Percentiles rank a stretch among this genome's conserved stretches.
These are phyloP conservation scores for Drosophila virilis DNA, from an alignment of 1,140 invertebrate genomes.

Conservation along the genomic window DNA sequence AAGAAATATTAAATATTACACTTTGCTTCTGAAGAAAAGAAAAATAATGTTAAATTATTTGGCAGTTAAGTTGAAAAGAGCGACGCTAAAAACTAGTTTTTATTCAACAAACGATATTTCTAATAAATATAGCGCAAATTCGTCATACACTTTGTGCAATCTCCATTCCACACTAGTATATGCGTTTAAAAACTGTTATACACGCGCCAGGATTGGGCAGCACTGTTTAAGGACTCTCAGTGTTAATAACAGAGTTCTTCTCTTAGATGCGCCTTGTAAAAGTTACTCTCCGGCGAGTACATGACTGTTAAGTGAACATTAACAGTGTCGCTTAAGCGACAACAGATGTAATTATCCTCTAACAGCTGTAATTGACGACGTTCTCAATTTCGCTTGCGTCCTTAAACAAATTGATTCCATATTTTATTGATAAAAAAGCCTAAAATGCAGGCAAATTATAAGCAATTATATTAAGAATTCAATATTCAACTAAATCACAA, in stretches of 20 bases:
- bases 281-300: neutral
- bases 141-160: too few relatives aligned
- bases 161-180: neutral
- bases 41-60: neutral
- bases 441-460: neutral
- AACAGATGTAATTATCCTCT: conserved; percentile 37
- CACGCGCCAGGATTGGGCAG: conserved; percentile 21
- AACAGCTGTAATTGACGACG: conserved; percentile 32
- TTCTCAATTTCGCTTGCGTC: conserved; percentile 21
- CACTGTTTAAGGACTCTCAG: conserved; percentile 21
- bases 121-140: neutral
- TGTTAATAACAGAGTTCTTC: neutral
- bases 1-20: neutral
- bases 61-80: neutral
- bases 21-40: neutral
- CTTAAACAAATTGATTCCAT: neutral
- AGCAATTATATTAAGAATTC: neutral
- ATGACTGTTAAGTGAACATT: conserved; percentile 25
- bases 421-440: neutral
- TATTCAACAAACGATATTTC: neutral
- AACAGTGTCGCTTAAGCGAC: conserved; percentile 15
- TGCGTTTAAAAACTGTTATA: conserved; percentile 40
- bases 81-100: neutral
- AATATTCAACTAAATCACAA: neutral
- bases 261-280: conserved; percentile 1